phyloP scores from a whole-genome alignment of 2,113 vertebrate species.

The Microcebus murinus region DNA sequence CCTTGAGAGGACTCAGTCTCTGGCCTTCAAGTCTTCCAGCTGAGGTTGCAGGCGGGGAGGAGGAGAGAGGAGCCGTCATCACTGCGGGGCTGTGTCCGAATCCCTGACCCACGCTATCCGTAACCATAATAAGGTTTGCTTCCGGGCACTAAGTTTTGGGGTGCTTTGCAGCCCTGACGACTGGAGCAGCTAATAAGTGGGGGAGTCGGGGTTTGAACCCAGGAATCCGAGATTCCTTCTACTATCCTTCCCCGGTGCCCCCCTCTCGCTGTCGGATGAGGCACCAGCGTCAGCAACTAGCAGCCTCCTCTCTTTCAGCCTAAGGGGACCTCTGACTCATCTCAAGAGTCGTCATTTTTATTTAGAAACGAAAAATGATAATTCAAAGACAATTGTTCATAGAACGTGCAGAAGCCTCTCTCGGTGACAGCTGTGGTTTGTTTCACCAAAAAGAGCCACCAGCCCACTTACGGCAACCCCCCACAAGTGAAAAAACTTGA shows the following conservation, averaged over 20 bases:
- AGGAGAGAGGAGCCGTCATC: not conserved
- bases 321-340: not conserved
- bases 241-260: rapidly evolving
- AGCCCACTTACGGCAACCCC: not conserved
- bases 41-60: not conserved
- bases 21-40: not conserved
- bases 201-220: not conserved
- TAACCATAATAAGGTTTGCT: rapidly evolving
- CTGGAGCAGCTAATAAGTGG: not conserved
- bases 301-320: not conserved
- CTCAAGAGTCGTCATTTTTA: not conserved
- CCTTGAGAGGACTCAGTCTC: not conserved
- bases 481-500: not conserved
- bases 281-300: rapidly evolving
- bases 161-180: not conserved
- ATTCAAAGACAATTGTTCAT: not conserved
- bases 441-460: not conserved
- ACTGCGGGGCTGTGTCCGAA: not conserved
- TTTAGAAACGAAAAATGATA: not conserved
- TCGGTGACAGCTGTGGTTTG: not conserved
- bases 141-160: not conserved
- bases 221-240: not conserved
- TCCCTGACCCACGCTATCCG: no score
- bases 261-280: not conserved
- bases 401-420: not conserved